Base-by-base conservation (phyloP, 2,113 vertebrate species). In the Strigops habroptila region DNA sequence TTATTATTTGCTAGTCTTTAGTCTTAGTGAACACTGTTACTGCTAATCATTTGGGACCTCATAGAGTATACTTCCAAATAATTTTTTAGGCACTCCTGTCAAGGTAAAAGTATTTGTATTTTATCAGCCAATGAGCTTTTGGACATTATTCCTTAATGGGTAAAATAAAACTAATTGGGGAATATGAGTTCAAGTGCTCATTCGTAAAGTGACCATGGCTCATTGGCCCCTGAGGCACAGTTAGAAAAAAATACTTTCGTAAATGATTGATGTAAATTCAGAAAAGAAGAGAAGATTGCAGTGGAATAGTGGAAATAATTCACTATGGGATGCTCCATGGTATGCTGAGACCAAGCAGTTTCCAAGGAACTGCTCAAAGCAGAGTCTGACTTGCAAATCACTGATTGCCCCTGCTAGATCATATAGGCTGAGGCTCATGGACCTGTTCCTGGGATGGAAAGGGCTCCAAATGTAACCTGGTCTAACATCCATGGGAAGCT, bases 141-240 rank as follows among this genome's bases (percentile, higher is more conserved):
- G 46, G 60, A 91, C 78, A 89, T 95, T 95, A 95, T 94, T 95
- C 59, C 82, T 90, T 95, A 94, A 95, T 95, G 71, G 78, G 53
- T 93, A 94, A 94, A 96, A 94, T 94, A 97, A 96, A 97, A 91
- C 82, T 95, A 93, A 96, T 90, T 95, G 91, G 62, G 70, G 88
- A 91, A 95, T 97, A 96, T 63, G 80, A 93, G 84, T 60, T 91
- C 69, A 78, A 90, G 73, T 88, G 85, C 70, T 93, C 84, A 76
- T 91, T 92, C 9, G 19, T 81, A 90, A 89, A 96, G 85, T 86
- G 82, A 95, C 74, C 81, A 73, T 76, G 82, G 91, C 55, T 93
- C 80, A 95, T 93, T 89, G 59, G 93, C 76, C 82, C 64, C 81
- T 37, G 31, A 95, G 57, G 80, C 55, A 67, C 73, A 73, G 35